Evolutionary conservation across 1,140 invertebrate genomes (phyloP), one percentile per base, ranked within the genome.

Genomic region (Manduca sexta): DNA sequence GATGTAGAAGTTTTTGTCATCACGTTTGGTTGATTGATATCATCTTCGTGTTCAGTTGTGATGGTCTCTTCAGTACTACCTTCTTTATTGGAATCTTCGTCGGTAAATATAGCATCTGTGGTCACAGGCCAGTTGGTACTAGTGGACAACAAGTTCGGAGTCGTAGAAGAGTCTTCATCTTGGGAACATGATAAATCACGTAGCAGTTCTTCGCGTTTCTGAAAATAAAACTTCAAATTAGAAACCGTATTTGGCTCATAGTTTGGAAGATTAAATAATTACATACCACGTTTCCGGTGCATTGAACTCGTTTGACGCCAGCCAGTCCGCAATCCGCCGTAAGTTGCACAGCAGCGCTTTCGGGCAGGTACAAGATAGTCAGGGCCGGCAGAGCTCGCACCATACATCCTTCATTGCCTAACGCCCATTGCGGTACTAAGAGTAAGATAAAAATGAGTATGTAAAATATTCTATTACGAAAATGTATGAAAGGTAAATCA

Each of bases 311-410:
- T 63, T 91, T 87, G 18, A 93, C 93, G 31, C 95, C 96, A 79
- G 95, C 96, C 26, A 96, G 86, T 33, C 94, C 94, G 74, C 95
- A 93, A 80, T 97, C 96, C 31, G 94, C 93, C 16, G 95, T 94
- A 33, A 97, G 84, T 64, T 96, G 93, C 31, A 98, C 88, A 26
- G 95, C 90, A 15, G 95, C 89, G 67, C 93, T 91, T 54, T 93
- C 92, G 21, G 93, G 92, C 59, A 92, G 87, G 60, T 91, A 93
- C 29, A 91, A 85, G 35, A 91, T 88, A 8, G 91, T 93, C 41
- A 93, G 70, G 13, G 91, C 91, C 7, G 92, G 91, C 52, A 92
- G 74, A 18, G 90, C 90, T 34, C 89, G 89, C n/a, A 92, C 72
- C 62, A 92, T 88, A 58, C 92, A 93, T 2, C 88, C 86, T 52